Base-by-base conservation (phyloP, 2,797 vertebrate genomes). In the Threskiornis aethiopicus region DNA sequence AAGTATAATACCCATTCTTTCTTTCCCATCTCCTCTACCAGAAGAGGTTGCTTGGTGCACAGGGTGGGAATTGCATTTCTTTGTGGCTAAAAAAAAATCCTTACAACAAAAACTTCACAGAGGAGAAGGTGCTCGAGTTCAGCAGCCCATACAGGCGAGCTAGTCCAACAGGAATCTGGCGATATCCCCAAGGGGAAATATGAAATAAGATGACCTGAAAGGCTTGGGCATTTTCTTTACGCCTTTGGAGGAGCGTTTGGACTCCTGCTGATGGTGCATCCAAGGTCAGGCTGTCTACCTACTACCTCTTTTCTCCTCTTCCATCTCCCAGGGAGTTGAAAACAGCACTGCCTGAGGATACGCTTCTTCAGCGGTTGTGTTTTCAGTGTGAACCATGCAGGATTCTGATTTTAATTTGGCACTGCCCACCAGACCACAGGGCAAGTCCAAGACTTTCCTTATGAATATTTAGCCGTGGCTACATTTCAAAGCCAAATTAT, bases 341-440 rank as follows among this genome's bases (percentile, higher is more conserved):
- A 94, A 90, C 78, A 96, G 81, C 52, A 46, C 58, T 89, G 91
- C 88, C 78, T 42, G 42, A 90, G 66, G 88, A 94, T 76, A 85
- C 0, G 0, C 47, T 93, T 57, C 91, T 92, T 82, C 67, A 73
- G 66, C 0, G 4, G 71, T 77, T 17, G 3, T 73, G 39, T 83
- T 90, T 88, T 86, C 72, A 90, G 76, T 37, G 75, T 70, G 77
- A 95, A 79, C 78, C 26, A 19, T 21, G 78, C 31, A 94, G 64
- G 73, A 92, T 88, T 66, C 91, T 92, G 90, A 96, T 94, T 90
- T 94, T 94, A 94, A 92, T 90, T 96, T 94, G 86, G 64, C 81
- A 71, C 78, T 96, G 88, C 86, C 88, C 84, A 69, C 37, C 71
- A 77, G 90, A 94, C 80, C 87, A 95, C 86, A 94, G 90, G 83